phyloP scores from a whole-genome alignment of 2,888 invertebrate genomes.

The Ethmia dodecea region DNA sequence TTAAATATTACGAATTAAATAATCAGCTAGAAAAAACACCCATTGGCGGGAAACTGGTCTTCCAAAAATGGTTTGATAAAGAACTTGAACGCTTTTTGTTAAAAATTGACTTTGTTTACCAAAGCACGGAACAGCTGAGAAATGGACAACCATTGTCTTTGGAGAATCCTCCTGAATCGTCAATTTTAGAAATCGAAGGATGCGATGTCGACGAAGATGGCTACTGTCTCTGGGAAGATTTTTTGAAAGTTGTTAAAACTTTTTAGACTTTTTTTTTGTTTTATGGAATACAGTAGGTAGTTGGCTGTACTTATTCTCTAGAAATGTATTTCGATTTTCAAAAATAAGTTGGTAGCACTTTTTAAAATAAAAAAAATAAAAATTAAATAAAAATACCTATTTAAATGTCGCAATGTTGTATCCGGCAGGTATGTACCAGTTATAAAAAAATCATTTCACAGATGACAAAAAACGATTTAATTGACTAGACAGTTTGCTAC shows the following conservation, averaged over 20 bases:
- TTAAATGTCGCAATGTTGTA: too few species aligned
- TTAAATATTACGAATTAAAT: slow-evolving; percentile 35
- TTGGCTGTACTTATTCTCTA: too few species aligned
- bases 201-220: slow-evolving; percentile 35
- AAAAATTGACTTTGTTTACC: slow-evolving; percentile 52
- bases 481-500: too few species aligned
- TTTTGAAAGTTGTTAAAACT: slow-evolving; percentile 20
- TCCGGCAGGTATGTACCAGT: too few species aligned
- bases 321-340: too few species aligned
- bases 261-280: background rate
- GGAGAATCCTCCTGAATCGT: slow-evolving; percentile 35
- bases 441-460: too few species aligned
- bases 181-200: slow-evolving; percentile 32
- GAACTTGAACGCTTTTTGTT: slow-evolving; percentile 28
- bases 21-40: slow-evolving; percentile 49
- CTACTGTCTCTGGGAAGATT: slow-evolving; percentile 43
- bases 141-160: slow-evolving; percentile 28
- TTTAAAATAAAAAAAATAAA: too few species aligned
- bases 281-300: too few species aligned
- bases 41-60: slow-evolving; percentile 55
- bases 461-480: too few species aligned
- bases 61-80: slow-evolving; percentile 50
- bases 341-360: too few species aligned
- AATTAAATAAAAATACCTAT: too few species aligned
- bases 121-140: slow-evolving; percentile 37